Percentiles rank a stretch among this genome's conserved stretches.
These are phyloP conservation scores for Polydrusus tereticollis DNA, from an alignment of 2,888 invertebrate species.

Conservation along the genomic window DNA sequence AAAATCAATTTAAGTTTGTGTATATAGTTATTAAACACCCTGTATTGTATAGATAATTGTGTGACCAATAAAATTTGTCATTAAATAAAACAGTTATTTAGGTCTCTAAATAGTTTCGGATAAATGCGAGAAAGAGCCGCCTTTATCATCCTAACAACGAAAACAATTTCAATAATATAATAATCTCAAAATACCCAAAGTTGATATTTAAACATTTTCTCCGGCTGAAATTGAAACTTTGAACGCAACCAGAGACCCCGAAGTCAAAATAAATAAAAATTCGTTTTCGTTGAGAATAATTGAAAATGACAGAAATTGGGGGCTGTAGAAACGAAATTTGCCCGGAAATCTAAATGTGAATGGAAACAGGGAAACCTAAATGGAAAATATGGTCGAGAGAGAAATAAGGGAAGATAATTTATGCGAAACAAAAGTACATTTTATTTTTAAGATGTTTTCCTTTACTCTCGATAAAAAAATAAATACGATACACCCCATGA, in stretches of 20 bases:
- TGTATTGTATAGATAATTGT: no score
- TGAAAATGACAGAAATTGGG: constrained; percentile 25
- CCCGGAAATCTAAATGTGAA: background rate
- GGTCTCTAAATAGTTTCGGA: no score
- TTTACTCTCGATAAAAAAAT: no score
- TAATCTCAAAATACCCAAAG: no score
- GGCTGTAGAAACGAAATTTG: constrained; percentile 3
- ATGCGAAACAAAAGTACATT: constrained; percentile 4
- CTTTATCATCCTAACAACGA: no score
- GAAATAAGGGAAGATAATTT: background rate
- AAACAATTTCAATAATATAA: no score
- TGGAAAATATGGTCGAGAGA: background rate
- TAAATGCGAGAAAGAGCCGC: no score
- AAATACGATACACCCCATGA: no score
- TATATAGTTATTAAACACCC: no score
- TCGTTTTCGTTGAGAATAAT: constrained; percentile 18
- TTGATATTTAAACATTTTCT: background rate
- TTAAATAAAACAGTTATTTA: no score
- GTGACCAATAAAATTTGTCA: no score
- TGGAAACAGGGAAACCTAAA: background rate
- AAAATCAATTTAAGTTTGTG: no score
- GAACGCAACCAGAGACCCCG: background rate
- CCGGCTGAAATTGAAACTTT: background rate
- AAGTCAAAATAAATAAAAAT: constrained; percentile 27
- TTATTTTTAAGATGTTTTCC: background rate